Conservation (phyloP, 1,140 invertebrate genomes). For the Calephelis virginiensis region DNA sequence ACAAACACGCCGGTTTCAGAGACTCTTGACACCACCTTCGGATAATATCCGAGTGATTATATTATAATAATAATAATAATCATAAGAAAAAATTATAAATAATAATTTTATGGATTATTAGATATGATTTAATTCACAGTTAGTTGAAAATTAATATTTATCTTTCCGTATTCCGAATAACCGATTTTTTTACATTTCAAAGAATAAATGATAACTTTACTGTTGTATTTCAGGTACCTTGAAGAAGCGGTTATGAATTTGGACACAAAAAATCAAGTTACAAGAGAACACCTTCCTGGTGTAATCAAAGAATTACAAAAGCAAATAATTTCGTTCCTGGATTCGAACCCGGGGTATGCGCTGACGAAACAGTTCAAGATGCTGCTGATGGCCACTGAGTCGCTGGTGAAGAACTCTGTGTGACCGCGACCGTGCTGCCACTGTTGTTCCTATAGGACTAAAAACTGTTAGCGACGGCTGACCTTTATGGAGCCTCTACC, state of each 20-base stretch:
- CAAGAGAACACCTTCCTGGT: conserved; percentile 89
- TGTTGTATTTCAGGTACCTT: conserved; percentile 83
- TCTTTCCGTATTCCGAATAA: too few species aligned
- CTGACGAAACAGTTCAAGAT: conserved; percentile 86
- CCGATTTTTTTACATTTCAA: too few species aligned
- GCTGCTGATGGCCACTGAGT: conserved; percentile 88
- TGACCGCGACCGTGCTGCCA: conserved; percentile 39
- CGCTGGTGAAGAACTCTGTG: conserved; percentile 63
- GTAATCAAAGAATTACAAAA: conserved; percentile 87
- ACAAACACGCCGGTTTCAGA: too few species aligned
- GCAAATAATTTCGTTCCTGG: conserved; percentile 85
- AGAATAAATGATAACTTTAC: too few species aligned
- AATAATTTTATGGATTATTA: too few species aligned
- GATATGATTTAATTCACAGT: too few species aligned
- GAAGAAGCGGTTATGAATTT: conserved; percentile 92
- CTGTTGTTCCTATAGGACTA: conserved; percentile 27
- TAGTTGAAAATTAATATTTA: too few species aligned
- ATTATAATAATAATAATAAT: too few species aligned
- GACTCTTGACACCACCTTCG: too few species aligned
- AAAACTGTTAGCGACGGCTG: neutral
- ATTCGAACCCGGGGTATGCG: conserved; percentile 83
- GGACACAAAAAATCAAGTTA: conserved; percentile 86
- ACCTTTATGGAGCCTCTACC: neutral
- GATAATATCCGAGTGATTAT: too few species aligned
- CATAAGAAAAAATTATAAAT: too few species aligned